Conservation (phyloP, 2,113 vertebrate species). For the Tenrec ecaudatus region DNA sequence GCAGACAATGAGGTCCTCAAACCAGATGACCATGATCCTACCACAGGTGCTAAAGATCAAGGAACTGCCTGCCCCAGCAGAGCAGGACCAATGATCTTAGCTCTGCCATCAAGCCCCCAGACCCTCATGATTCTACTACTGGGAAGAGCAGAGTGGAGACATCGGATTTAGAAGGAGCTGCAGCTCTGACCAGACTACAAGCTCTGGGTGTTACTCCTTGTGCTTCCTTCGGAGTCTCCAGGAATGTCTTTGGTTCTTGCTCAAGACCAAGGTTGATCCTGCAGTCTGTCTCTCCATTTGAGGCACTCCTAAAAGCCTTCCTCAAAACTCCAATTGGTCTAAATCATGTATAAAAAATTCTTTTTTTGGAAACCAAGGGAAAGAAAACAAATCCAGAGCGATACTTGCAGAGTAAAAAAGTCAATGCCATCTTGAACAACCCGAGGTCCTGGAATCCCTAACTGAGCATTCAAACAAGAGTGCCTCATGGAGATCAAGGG, state of each 20-base stretch:
- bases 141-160: not conserved
- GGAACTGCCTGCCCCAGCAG: not conserved
- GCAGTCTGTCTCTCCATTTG: not conserved
- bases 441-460: not conserved
- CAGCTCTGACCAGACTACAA: not conserved
- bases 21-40: accelerated
- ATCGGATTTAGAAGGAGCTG: not conserved
- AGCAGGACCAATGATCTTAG: accelerated
- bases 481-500: not conserved
- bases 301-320: not conserved
- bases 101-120: not conserved
- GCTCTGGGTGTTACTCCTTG: accelerated
- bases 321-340: not conserved
- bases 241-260: not conserved
- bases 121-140: accelerated
- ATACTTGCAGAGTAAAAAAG: not conserved
- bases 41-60: not conserved
- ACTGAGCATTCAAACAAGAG: not conserved
- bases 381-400: not conserved
- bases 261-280: not conserved
- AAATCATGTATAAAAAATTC: not conserved
- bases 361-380: not conserved
- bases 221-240: not conserved
- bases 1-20: not conserved
- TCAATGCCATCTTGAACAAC: not conserved